Evolutionary conservation across 2,113 vertebrate species (phyloP).

Genomic region (Craseonycteris thonglongyai): DNA sequence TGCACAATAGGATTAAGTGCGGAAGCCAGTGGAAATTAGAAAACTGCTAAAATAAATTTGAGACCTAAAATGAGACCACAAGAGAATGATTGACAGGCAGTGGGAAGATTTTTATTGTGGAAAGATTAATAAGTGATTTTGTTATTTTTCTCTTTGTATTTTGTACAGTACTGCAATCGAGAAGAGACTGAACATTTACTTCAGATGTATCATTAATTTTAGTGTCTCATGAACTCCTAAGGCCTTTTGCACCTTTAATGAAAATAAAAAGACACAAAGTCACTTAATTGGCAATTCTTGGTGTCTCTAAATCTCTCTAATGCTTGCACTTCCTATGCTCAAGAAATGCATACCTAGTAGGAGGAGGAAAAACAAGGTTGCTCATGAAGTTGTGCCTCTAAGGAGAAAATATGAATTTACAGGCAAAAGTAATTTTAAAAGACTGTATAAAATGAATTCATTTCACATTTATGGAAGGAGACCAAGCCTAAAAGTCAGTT

Average conservation of each 20-base stretch:
- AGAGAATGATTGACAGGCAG: not conserved
- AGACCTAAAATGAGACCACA: not conserved
- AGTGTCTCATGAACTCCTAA: constrained; percentile 36
- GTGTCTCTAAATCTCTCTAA: constrained; percentile 17
- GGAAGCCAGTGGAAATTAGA: not conserved
- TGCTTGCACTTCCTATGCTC: not conserved
- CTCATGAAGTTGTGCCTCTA: not conserved
- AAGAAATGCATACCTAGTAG: constrained; percentile 20
- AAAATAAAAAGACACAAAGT: constrained; percentile 36
- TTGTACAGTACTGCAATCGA: not conserved
- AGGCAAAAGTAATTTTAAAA: constrained; percentile 36
- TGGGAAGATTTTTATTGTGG: not conserved
- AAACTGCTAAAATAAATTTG: not conserved
- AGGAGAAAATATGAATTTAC: constrained; percentile 41
- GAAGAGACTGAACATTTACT: not conserved
- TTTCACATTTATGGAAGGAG: constrained; percentile 19
- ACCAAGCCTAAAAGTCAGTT: constrained; percentile 38
- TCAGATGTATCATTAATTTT: constrained; percentile 58
- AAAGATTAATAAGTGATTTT: not conserved
- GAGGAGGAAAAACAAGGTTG: constrained; percentile 21
- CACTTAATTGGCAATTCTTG: constrained; percentile 20
- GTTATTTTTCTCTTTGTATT: constrained; percentile 1
- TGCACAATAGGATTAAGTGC: not conserved
- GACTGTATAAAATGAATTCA: constrained; percentile 17
- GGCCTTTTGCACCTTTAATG: constrained; percentile 40